These are phyloP conservation scores for Sminthurinus signatus DNA, from an alignment of 1,140 invertebrate genomes.

Conservation along the genomic window DNA sequence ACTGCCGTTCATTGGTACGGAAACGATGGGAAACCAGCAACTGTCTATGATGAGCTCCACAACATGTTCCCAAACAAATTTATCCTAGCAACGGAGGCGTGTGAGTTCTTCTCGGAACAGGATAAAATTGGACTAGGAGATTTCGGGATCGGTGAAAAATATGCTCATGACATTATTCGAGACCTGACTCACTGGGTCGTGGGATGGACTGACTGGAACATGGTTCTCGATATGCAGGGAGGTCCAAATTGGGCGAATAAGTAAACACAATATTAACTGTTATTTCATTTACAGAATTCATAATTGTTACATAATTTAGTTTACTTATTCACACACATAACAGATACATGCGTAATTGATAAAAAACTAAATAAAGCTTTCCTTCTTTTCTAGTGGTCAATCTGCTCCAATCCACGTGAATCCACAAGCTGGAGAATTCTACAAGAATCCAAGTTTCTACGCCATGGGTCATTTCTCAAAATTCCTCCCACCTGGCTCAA, in stretches of 20 bases:
- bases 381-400: too few relatives aligned
- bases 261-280: too few relatives aligned
- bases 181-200: conserved; percentile 62
- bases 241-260: conserved; percentile 33
- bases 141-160: conserved; percentile 63
- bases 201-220: conserved; percentile 86
- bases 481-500: conserved; percentile 61
- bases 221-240: conserved; percentile 48
- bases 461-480: conserved; percentile 77
- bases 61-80: conserved; percentile 61
- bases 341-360: too few relatives aligned
- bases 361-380: too few relatives aligned
- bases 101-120: conserved; percentile 48
- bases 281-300: too few relatives aligned
- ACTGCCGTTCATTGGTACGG: conserved; percentile 64
- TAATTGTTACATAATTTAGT: too few relatives aligned
- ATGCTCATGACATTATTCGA: conserved; percentile 62
- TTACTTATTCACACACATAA: too few relatives aligned
- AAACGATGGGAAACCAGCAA: conserved; percentile 52
- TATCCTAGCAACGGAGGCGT: conserved; percentile 69
- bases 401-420: conserved; percentile 34
- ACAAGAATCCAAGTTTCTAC: conserved; percentile 85
- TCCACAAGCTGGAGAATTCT: conserved; percentile 58
- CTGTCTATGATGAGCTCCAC: conserved; percentile 51
- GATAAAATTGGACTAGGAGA: conserved; percentile 55